These are phyloP conservation scores for Entomobrya multifasciata DNA, from an alignment of 2,888 invertebrate genomes.

Conservation along the genomic window DNA sequence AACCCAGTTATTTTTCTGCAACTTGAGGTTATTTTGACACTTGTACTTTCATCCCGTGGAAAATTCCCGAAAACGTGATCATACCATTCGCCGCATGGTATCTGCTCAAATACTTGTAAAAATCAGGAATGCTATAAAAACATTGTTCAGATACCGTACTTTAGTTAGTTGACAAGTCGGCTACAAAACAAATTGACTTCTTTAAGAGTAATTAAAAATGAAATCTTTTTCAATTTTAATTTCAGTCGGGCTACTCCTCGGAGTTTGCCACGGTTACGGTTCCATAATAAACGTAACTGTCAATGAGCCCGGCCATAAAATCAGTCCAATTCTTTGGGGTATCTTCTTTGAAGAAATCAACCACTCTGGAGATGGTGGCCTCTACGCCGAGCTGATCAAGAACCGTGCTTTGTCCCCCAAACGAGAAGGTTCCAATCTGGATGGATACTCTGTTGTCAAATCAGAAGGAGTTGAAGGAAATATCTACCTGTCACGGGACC, in stretches of 20 bases:
- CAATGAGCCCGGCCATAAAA: constrained; percentile 47
- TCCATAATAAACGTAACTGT: constrained; percentile 23
- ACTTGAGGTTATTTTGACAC: too few relatives aligned
- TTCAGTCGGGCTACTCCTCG: not conserved
- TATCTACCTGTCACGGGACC: constrained; percentile 54
- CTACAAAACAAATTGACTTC: too few relatives aligned
- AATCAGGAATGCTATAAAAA: too few relatives aligned
- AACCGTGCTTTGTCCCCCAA: constrained; percentile 57
- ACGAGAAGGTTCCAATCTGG: constrained; percentile 37
- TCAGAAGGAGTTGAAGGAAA: constrained; percentile 49
- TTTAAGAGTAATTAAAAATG: too few relatives aligned
- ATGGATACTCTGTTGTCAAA: constrained; percentile 54
- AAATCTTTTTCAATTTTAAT: not conserved
- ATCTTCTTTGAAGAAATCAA: constrained; percentile 66
- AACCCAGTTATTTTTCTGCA: too few relatives aligned
- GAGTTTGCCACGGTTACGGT: not conserved
- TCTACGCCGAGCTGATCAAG: constrained; percentile 61
- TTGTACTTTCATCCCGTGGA: too few relatives aligned
- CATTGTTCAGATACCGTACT: too few relatives aligned
- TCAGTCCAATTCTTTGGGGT: constrained; percentile 62
- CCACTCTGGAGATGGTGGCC: constrained; percentile 62
- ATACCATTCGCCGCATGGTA: too few relatives aligned
- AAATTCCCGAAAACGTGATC: too few relatives aligned
- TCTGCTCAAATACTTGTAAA: too few relatives aligned
- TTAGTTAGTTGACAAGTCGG: too few relatives aligned